A percentile compares a stretch with the other conserved stretches of the same genome.
Conservation (phyloP, 2,888 invertebrate species). For the Eupithecia dodoneata region DNA sequence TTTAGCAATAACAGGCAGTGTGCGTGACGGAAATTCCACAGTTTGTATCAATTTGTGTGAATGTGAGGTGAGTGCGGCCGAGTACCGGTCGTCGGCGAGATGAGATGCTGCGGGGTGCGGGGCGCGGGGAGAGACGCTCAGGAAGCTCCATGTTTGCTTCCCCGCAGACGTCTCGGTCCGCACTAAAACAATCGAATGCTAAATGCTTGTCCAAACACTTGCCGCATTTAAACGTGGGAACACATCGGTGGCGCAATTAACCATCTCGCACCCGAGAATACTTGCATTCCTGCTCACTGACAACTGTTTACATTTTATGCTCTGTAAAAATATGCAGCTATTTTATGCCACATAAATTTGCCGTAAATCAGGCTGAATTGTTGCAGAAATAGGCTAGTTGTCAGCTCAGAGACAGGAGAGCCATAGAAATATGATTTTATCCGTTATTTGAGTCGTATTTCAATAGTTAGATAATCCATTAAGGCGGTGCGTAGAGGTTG, state of each 20-base stretch:
- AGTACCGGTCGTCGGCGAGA: constrained; percentile 31
- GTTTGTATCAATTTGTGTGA: constrained; percentile 24
- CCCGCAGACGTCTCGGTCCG: constrained; percentile 75
- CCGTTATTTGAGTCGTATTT: constrained; percentile 44
- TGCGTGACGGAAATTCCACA: constrained; percentile 29
- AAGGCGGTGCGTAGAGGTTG: constrained; percentile 54
- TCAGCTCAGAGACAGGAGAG: constrained; percentile 37
- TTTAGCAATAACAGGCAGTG: constrained; percentile 16
- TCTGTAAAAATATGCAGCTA: constrained; percentile 30
- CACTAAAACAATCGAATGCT: constrained; percentile 84
- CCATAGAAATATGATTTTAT: constrained; percentile 44
- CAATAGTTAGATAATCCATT: constrained; percentile 50
- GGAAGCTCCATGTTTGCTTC: constrained; percentile 77
- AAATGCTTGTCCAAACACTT: constrained; percentile 80
- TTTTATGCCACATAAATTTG: constrained; percentile 26
- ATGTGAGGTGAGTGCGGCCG: constrained; percentile 18
- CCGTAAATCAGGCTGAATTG: constrained; percentile 32
- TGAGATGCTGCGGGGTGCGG: constrained; percentile 32
- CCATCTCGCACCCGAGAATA: constrained; percentile 64
- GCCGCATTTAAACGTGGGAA: constrained; percentile 82
- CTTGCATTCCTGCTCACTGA: constrained; percentile 59
- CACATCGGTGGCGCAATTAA: constrained; percentile 78
- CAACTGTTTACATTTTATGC: constrained; percentile 34
- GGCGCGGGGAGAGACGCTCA: constrained; percentile 49
- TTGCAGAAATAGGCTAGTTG: constrained; percentile 37